Conservation (phyloP, 1,140 invertebrate species). For the Drosophila tsacasi region DNA sequence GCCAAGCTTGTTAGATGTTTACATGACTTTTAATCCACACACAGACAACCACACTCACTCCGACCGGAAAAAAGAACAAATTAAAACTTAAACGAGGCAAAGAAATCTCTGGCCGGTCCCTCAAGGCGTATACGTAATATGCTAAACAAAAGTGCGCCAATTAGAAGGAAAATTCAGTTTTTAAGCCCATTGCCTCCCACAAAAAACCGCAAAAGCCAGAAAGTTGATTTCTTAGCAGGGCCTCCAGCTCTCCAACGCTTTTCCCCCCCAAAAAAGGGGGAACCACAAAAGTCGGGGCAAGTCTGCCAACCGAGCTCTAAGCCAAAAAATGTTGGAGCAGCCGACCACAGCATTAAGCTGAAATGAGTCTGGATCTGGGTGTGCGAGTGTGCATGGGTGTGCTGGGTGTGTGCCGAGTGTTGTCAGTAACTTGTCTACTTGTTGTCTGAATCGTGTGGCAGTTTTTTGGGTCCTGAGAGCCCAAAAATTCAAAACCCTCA, state of each 20-base stretch:
- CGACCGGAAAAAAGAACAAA: constrained; percentile 10
- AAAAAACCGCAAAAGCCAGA: constrained; percentile 71
- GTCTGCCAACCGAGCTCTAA: constrained; percentile 33
- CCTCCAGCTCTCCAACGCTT: background rate
- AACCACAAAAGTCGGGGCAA: constrained; percentile 51
- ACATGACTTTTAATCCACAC: constrained; percentile 58
- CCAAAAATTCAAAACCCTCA: constrained; percentile 44
- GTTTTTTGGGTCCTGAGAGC: constrained; percentile 18
- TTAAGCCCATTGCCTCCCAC: constrained; percentile 59
- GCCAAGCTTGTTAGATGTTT: constrained; percentile 75
- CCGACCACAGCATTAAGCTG: constrained; percentile 71
- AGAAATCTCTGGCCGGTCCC: constrained; percentile 17
- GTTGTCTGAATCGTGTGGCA: constrained; percentile 72
- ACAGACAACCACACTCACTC: background rate
- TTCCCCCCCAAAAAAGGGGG: constrained; percentile 4
- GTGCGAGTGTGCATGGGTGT: background rate
- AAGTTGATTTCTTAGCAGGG: constrained; percentile 79
- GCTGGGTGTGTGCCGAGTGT: constrained; percentile 23
- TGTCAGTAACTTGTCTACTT: constrained; percentile 76
- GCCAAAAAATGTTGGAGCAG: constrained; percentile 58
- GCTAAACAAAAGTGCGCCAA: constrained; percentile 81
- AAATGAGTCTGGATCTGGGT: constrained; percentile 36
- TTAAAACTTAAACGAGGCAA: constrained; percentile 20
- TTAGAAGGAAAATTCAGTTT: constrained; percentile 75
- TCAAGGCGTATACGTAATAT: constrained; percentile 62